Percentiles rank a stretch among this genome's conserved stretches.
These are phyloP conservation scores for Naso thynnoides DNA, from an alignment of 2,797 vertebrate species.

Conservation along the genomic window DNA sequence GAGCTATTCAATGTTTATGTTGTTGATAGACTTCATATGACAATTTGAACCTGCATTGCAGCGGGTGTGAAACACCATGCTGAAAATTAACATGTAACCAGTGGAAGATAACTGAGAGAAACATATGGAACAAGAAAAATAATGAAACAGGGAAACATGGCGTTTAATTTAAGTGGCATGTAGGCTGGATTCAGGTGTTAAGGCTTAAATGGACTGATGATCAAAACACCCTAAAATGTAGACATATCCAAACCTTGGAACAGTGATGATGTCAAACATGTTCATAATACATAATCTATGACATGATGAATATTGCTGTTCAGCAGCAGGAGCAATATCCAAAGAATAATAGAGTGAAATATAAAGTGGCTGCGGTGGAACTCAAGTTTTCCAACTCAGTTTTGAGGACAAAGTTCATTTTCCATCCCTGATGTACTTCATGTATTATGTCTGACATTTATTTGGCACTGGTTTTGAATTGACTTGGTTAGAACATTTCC, in stretches of 20 bases:
- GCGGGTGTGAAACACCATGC: neutral
- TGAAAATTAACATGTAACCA: neutral
- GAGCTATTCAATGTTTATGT: neutral
- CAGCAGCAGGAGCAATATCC: neutral
- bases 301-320: neutral
- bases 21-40: neutral
- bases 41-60: neutral
- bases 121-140: neutral
- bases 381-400: neutral
- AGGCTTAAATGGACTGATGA: neutral
- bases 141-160: neutral
- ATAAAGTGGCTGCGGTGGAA: neutral
- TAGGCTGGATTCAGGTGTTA: neutral
- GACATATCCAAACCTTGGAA: neutral
- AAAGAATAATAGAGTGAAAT: neutral
- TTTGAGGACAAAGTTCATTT: neutral
- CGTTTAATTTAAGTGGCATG: neutral
- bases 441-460: constrained; percentile 7
- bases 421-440: neutral
- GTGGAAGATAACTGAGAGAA: neutral
- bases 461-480: neutral
- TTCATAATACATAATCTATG: neutral
- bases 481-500: constrained; percentile 9
- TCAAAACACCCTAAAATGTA: neutral
- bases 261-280: neutral